Evolutionary conservation across 2,888 invertebrate genomes (phyloP).

Genomic region (Cantharis lateralis): DNA sequence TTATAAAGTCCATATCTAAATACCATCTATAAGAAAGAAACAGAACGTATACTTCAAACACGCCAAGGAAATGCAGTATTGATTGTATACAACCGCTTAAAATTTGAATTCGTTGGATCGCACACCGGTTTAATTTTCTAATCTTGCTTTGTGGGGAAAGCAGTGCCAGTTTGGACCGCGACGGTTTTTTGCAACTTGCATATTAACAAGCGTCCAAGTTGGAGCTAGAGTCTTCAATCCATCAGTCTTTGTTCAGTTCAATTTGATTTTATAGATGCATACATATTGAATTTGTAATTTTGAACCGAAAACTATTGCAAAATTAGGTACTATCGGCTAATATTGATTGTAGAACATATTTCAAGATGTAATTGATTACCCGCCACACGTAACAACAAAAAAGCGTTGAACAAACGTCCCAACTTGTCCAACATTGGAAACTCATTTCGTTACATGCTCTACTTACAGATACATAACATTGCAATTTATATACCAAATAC

Average conservation of each 20-base stretch:
- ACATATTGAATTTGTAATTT: not conserved
- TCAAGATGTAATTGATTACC: slow-evolving; percentile 26
- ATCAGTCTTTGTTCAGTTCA: no score
- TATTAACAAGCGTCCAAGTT: no score
- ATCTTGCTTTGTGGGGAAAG: not conserved
- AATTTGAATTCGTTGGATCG: slow-evolving; percentile 6
- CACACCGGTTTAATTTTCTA: not conserved
- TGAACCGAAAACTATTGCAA: not conserved
- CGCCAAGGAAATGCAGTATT: slow-evolving; percentile 35
- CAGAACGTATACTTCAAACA: slow-evolving; percentile 1
- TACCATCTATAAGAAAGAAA: not conserved
- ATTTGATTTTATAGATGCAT: no score
- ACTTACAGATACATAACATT: slow-evolving; percentile 2
- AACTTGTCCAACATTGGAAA: slow-evolving; percentile 18
- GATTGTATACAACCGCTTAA: slow-evolving; percentile 37
- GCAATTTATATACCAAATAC: slow-evolving; percentile 2
- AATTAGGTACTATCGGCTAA: not conserved
- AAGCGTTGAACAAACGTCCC: slow-evolving; percentile 5
- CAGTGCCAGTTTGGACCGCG: not conserved
- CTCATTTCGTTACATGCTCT: slow-evolving; percentile 17
- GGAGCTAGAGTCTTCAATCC: no score
- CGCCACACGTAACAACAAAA: slow-evolving; percentile 11
- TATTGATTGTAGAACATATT: slow-evolving; percentile 23
- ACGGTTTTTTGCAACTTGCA: no score
- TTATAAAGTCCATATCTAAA: slow-evolving; percentile 1